Base-by-base conservation (phyloP, 1,140 invertebrate species). In the Trichonephila inaurata region DNA sequence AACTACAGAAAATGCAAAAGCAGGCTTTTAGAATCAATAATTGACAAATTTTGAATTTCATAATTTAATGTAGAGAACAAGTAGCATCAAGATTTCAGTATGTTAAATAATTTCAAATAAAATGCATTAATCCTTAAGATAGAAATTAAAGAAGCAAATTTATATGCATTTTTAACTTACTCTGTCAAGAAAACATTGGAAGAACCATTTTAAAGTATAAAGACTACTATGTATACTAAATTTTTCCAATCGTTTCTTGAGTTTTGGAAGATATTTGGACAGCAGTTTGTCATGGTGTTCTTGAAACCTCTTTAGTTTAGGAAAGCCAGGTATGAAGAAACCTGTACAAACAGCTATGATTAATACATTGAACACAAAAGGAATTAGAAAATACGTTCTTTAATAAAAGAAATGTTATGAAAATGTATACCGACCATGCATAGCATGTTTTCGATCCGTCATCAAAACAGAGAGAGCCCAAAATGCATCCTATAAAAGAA, bases 151-250 rank as follows among this genome's bases (percentile, higher is more conserved):
- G 62, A 18, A 6, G 18, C 14, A 6, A 64, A 21, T 64, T 64
- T 64, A 6, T 6, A 62, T 5, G 5, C 16, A 40, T 18, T 77
- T 19, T 18, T 28, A 10, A 96, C 97, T 97, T 96, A 99, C 98
- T 95, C 98, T 96, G 96, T 99, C 99, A 94, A 99, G 97, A 96
- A 99, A 99, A 96, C 99, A 99, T 95, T 99, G 99, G 96, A 99
- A 99, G 96, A 99, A 99, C 99, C 99, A 99, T 96, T 99, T 99
- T 33, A 99, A 97, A 77, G 99, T 98, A 96, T 99, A 99, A 33
- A 99, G 96, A 95, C 99, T 98, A 83, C 98, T 97, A 96, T 99
- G 98, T 94, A 99, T 97, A 95, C 98, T 98, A 96, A 99, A 98
- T 95, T 98, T 98, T 95, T 99, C 98, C 95, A 99, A 97, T 96